phyloP scores from a whole-genome alignment of 2,113 vertebrate genomes.

The Rousettus leschenaultii region DNA sequence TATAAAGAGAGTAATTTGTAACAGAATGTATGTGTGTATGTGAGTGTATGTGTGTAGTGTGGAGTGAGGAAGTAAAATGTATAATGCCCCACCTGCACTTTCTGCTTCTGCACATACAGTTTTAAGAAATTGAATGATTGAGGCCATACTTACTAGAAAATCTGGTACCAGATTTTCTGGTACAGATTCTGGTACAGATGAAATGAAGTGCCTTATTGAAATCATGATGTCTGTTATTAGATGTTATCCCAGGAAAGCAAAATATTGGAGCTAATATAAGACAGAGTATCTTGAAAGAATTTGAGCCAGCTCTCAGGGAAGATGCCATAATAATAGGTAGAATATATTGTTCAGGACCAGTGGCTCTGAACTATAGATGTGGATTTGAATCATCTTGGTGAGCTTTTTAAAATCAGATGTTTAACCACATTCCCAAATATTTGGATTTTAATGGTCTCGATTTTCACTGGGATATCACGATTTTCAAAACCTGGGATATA shows the following conservation, averaged over 20 bases:
- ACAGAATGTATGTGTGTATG: background rate
- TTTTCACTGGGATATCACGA: rapidly evolving
- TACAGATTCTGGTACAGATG: background rate
- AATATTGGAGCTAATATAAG: background rate
- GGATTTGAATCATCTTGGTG: background rate
- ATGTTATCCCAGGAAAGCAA: background rate
- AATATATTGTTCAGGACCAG: background rate
- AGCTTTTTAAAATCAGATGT: background rate
- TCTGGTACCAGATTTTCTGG: too few relatives aligned
- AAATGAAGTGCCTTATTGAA: background rate
- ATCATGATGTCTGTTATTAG: background rate
- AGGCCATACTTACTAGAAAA: background rate
- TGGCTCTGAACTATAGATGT: background rate
- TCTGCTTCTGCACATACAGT: background rate
- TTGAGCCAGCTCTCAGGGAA: background rate
- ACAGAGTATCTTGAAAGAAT: background rate
- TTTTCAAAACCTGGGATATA: background rate
- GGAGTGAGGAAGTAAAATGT: background rate
- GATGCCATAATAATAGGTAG: background rate
- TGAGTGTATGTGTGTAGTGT: background rate
- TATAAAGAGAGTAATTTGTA: background rate
- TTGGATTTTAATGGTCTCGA: background rate
- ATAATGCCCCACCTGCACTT: background rate
- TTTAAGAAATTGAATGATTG: background rate
- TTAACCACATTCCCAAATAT: background rate